A percentile compares a stretch with the other conserved stretches of the same genome.
Conservation (phyloP, 35 echinoderm and acorn worm genomes). For the Lytechinus variegatus region DNA sequence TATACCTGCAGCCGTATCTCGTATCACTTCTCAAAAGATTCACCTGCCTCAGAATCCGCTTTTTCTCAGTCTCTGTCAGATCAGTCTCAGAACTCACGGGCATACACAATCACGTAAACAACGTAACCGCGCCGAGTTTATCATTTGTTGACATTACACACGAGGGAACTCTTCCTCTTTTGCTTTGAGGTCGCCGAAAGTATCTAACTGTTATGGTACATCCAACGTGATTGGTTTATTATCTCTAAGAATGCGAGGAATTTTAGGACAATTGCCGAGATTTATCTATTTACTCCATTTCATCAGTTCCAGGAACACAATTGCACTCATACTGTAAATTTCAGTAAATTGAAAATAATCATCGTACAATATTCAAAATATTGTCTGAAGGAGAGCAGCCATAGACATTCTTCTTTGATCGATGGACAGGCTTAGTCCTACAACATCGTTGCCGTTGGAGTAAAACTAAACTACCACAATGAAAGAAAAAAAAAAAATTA, state of each 20-base stretch:
- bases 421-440: too few relatives aligned
- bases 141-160: conserved; percentile 2
- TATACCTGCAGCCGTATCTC: not conserved
- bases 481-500: too few relatives aligned
- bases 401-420: too few relatives aligned
- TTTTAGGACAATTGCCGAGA: not conserved
- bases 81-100: too few relatives aligned
- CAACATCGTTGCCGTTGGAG: too few relatives aligned
- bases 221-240: not conserved
- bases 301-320: not conserved
- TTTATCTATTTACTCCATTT: not conserved
- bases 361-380: too few relatives aligned
- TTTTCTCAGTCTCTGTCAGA: not conserved
- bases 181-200: not conserved
- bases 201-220: not conserved
- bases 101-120: not conserved
- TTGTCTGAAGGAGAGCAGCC: too few relatives aligned
- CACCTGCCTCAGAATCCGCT: not conserved
- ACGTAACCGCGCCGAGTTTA: not conserved
- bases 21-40: not conserved
- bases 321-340: too few relatives aligned
- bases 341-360: too few relatives aligned
- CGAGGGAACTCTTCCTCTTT: not conserved
- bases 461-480: too few relatives aligned
- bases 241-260: not conserved